Evolutionary conservation across 2,888 invertebrate species (phyloP), one percentile per base, ranked within the genome.

Genomic region (Lampropteryx suffumata): DNA sequence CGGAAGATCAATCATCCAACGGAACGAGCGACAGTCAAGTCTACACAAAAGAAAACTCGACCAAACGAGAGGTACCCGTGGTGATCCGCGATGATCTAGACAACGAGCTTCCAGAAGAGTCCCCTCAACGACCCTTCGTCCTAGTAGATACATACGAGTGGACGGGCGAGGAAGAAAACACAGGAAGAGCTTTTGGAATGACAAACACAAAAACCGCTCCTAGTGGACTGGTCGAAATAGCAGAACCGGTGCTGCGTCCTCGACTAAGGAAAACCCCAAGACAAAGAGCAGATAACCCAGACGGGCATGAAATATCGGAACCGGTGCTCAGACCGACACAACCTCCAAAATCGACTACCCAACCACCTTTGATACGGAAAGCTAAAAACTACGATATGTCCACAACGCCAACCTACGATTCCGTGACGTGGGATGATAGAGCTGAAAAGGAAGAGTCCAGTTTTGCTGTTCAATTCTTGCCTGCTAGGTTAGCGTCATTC

Each of bases 381-480:
- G 82, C 89, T 7, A 90, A 89, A 62, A 86, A 90, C 65, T 90
- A 86, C 85, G 69, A 90, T 73, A 59, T 87, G 66, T 61, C 88
- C 0, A 83, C 84, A 0, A 84, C 84, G 0, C 78, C 87, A 3
- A 82, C 84, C 12, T 84, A 87, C 63, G 84, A 87, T 48, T 70
- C 74, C 14, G 69, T 70, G 50, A 64, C 69, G 12, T 78, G 68
- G 74, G 77, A 80, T 50, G 80, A 81, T 50, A 71, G 75, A 46
- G 76, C 66, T 0, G 88, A 78, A 63, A 89, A 76, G 62, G 84
- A 79, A 55, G 82, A 84, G 52, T 56, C 78, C 4, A 79, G 89
- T 50, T 90, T 93, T 48, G 95, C 94, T 0, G 95, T 96, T 0
- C 96, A 97, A 74, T 92, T 95, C 68, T 83, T 97, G 33, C 96